Conservation (phyloP, 2,888 invertebrate genomes). For the Aphidoletes aphidimyza region DNA sequence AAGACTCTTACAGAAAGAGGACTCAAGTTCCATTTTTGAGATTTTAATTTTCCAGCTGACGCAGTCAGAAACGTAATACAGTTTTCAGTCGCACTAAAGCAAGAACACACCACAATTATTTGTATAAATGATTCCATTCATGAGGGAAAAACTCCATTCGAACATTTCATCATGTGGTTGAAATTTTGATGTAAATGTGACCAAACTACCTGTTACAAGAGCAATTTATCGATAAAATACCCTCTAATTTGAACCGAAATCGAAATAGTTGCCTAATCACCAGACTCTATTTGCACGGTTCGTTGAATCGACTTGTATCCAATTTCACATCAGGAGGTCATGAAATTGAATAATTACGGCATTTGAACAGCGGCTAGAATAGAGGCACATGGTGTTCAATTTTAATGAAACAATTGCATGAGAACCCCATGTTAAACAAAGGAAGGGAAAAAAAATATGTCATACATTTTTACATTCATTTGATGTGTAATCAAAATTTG, state of each 20-base stretch:
- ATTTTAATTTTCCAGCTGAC: no score
- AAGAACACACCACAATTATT: no score
- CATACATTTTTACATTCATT: background rate
- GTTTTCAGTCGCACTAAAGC: no score
- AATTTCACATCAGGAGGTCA: background rate
- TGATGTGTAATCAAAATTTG: slow-evolving; percentile 2
- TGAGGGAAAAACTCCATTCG: no score
- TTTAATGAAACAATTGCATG: background rate
- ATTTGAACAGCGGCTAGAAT: background rate
- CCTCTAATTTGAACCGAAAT: background rate
- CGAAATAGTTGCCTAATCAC: background rate
- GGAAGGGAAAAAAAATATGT: background rate
- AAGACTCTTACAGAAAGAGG: background rate
- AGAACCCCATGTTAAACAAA: background rate
- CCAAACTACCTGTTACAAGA: slow-evolving; percentile 6
- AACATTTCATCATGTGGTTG: no score
- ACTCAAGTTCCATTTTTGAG: no score
- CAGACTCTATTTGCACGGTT: background rate
- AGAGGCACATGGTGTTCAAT: background rate
- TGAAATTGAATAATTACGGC: background rate
- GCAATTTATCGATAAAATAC: background rate
- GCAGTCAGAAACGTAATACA: no score
- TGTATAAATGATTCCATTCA: no score
- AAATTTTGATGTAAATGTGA: background rate
- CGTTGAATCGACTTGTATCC: background rate